Evolutionary conservation across 2,888 invertebrate genomes (phyloP).

Genomic region (Caenorhabditis doughertyi): DNA sequence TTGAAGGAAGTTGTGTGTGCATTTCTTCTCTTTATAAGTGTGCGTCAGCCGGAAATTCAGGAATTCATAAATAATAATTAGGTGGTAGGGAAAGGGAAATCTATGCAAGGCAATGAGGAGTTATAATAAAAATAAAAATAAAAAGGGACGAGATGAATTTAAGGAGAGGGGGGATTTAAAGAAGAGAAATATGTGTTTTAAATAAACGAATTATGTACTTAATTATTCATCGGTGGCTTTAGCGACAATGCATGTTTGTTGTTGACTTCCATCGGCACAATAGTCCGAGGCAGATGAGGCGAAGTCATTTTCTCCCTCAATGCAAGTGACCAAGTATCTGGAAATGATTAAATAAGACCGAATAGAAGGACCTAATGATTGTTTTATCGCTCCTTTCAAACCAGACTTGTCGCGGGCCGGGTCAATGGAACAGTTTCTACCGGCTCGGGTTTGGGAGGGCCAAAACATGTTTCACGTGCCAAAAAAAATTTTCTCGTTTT

Average conservation of each 20-base stretch:
- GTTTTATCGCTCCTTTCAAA: neutral
- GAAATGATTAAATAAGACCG: neutral
- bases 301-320: slow-evolving; percentile 69
- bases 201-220: neutral
- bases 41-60: neutral
- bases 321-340: slow-evolving; percentile 71
- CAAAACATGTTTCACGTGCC: no score
- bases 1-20: neutral
- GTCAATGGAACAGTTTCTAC: no score
- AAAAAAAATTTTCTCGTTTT: no score
- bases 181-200: slow-evolving; percentile 13
- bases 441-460: no score
- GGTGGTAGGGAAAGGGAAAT: neutral
- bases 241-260: slow-evolving; percentile 70
- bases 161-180: neutral
- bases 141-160: slow-evolving; percentile 32
- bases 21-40: no score
- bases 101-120: neutral
- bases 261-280: slow-evolving; percentile 69
- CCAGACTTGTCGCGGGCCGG: no score
- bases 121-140: neutral
- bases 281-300: slow-evolving; percentile 64
- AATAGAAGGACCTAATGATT: no score
- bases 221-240: slow-evolving; percentile 59
- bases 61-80: slow-evolving; percentile 1